These are phyloP conservation scores for Theristicus caerulescens DNA, from an alignment of 2,113 vertebrate genomes.

Conservation along the genomic window DNA sequence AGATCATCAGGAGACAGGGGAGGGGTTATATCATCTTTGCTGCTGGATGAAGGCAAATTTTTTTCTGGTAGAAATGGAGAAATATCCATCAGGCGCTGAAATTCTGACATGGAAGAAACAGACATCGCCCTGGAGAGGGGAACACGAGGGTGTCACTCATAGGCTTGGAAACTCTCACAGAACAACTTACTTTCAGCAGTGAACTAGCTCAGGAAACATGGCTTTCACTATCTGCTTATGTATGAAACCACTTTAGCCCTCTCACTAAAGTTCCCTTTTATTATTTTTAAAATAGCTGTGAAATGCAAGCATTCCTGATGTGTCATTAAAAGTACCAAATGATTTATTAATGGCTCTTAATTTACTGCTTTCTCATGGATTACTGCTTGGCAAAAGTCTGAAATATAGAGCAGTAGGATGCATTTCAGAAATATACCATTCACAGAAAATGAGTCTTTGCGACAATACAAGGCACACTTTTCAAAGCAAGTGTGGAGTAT, in stretches of 20 bases:
- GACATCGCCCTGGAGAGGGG: slow-evolving; percentile 87
- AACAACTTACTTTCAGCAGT: background rate
- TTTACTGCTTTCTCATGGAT: background rate
- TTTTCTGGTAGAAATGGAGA: slow-evolving; percentile 97
- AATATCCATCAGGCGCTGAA: slow-evolving; percentile 96
- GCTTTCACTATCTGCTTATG: background rate
- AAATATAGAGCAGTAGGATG: background rate
- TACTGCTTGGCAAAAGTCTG: background rate
- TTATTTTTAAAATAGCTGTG: background rate
- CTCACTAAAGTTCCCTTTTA: background rate
- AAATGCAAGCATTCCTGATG: background rate
- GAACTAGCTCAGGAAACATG: background rate
- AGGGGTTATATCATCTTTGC: slow-evolving; percentile 87
- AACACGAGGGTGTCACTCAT: background rate
- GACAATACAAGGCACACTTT: background rate
- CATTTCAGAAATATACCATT: background rate
- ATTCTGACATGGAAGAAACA: slow-evolving; percentile 98
- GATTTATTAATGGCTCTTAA: background rate
- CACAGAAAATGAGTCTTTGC: background rate
- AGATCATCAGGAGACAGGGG: slow-evolving; percentile 96
- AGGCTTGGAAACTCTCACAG: background rate
- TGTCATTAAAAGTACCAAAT: background rate
- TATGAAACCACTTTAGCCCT: background rate
- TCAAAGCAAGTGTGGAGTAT: background rate
- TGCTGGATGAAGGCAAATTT: slow-evolving; percentile 72